Conservation (phyloP, 2,888 invertebrate genomes). For the Hyppa rectilinea region DNA sequence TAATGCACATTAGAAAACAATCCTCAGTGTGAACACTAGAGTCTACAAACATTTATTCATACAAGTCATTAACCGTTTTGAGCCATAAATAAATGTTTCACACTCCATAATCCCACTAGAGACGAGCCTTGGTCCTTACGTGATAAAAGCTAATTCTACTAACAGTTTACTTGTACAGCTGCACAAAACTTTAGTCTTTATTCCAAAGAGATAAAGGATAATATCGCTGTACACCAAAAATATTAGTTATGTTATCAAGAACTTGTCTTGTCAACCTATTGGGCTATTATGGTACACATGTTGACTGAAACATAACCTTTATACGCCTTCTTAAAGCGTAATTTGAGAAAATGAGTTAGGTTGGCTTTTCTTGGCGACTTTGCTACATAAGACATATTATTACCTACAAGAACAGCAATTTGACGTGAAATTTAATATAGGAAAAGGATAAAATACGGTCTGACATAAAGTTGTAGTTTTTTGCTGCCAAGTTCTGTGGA, state of each 20-base stretch:
- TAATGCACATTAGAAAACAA: background rate
- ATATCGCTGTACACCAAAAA: background rate
- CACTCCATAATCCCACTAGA: background rate
- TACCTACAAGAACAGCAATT: background rate
- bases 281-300: background rate
- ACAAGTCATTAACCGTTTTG: background rate
- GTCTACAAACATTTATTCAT: background rate
- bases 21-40: background rate
- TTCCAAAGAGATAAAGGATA: background rate
- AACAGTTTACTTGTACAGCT: background rate
- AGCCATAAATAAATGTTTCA: background rate
- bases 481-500: no score
- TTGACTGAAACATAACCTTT: constrained; percentile 8
- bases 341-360: background rate
- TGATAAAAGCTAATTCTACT: background rate
- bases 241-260: no score
- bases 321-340: constrained; percentile 1
- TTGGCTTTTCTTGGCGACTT: background rate
- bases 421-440: background rate
- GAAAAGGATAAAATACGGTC: background rate
- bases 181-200: background rate
- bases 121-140: background rate
- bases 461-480: no score
- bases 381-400: background rate
- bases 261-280: background rate